phyloP scores from a whole-genome alignment of 2,888 invertebrate genomes.

The Trachelus tabidus region DNA sequence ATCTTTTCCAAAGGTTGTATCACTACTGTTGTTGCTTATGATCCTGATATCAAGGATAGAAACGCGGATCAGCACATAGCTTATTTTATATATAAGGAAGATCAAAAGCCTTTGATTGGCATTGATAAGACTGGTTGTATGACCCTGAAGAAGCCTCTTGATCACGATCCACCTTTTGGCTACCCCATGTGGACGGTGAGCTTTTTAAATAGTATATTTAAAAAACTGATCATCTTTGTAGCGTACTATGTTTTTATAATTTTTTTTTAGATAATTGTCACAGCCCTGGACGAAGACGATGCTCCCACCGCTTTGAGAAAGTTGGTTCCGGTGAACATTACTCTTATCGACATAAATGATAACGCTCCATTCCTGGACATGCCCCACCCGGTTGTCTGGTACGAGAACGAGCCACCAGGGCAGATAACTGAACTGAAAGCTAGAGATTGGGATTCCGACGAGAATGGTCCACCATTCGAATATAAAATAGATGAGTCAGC shows the following conservation, averaged over 20 bases:
- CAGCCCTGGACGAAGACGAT: constrained; percentile 81
- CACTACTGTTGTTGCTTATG: constrained; percentile 78
- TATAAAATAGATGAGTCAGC: constrained; percentile 75
- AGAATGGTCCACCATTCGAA: constrained; percentile 88
- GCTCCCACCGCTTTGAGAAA: constrained; percentile 73
- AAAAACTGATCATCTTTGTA: background rate
- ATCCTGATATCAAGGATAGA: constrained; percentile 86
- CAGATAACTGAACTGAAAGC: constrained; percentile 76
- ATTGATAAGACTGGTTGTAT: constrained; percentile 84
- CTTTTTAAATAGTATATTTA: constrained; percentile 32
- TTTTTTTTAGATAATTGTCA: constrained; percentile 62
- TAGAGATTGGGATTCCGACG: constrained; percentile 82
- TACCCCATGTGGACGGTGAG: constrained; percentile 76
- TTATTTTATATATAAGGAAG: constrained; percentile 79
- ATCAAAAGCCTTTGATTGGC: constrained; percentile 76
- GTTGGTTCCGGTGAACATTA: constrained; percentile 75
- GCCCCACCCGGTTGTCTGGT: constrained; percentile 85
- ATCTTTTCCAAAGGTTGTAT: constrained; percentile 46
- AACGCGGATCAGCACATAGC: constrained; percentile 81
- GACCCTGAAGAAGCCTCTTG: constrained; percentile 78
- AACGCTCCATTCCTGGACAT: constrained; percentile 90
- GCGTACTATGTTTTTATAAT: background rate
- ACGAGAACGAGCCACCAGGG: constrained; percentile 80
- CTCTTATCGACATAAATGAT: constrained; percentile 87
- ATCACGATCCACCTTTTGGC: constrained; percentile 90